Conservation (phyloP, 1,140 invertebrate genomes). For the Tetramorium simillimum region DNA sequence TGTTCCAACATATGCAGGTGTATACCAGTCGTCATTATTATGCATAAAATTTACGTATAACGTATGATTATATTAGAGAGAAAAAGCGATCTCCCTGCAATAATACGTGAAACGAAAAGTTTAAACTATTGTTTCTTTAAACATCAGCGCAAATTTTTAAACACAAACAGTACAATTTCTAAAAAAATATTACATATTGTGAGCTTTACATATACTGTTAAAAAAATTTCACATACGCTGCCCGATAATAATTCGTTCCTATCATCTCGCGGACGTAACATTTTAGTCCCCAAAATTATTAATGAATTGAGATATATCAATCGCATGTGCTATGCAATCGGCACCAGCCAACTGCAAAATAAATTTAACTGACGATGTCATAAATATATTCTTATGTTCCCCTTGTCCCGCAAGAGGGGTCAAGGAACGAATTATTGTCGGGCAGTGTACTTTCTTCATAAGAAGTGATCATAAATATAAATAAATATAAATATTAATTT, state of each 20-base stretch:
- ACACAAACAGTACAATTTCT: background rate
- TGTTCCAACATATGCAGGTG: background rate
- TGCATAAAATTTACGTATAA: background rate
- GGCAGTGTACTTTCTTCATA: background rate
- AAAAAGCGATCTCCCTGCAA: background rate
- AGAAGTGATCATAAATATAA: slow-evolving; percentile 10
- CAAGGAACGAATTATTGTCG: too few species aligned
- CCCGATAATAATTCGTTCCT: too few species aligned
- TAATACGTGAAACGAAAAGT: background rate
- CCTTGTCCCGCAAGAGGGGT: too few species aligned
- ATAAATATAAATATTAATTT: slow-evolving; percentile 59
- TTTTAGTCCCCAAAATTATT: too few species aligned
- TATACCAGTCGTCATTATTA: background rate
- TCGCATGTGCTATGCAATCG: too few species aligned
- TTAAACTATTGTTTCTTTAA: background rate
- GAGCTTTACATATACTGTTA: background rate
- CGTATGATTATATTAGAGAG: background rate
- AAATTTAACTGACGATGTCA: too few species aligned
- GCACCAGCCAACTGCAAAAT: too few species aligned
- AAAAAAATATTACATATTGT: background rate
- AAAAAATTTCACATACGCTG: too few species aligned
- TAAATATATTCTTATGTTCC: too few species aligned
- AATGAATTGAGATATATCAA: too few species aligned
- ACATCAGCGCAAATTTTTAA: too few species aligned
- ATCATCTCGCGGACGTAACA: too few species aligned